Conservation (phyloP, 2,888 invertebrate species). For the Parascotia fuliginaria region DNA sequence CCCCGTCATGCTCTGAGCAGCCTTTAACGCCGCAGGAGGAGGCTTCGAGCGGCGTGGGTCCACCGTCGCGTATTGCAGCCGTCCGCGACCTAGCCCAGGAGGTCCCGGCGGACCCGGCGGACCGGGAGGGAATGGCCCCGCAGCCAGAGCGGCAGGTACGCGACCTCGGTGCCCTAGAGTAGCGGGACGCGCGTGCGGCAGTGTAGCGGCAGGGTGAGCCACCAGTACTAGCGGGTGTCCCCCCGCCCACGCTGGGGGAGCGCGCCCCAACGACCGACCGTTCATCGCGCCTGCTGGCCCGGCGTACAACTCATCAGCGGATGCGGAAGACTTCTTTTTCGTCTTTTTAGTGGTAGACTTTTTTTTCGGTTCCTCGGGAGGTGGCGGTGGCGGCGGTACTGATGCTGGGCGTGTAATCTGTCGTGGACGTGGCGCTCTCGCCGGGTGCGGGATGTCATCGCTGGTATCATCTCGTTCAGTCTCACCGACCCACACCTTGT, state of each 20-base stretch:
- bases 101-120: conserved; percentile 65
- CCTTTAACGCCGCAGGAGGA: conserved; percentile 87
- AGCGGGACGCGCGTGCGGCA: conserved; percentile 77
- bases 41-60: conserved; percentile 88
- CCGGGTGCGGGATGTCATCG: conserved; percentile 87
- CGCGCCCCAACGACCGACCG: conserved; percentile 75
- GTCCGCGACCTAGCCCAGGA: conserved; percentile 66
- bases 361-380: conserved; percentile 88
- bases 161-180: conserved; percentile 86
- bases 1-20: conserved; percentile 89
- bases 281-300: conserved; percentile 79
- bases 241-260: conserved; percentile 76
- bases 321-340: conserved; percentile 85
- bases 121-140: conserved; percentile 73
- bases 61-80: conserved; percentile 87
- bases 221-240: conserved; percentile 81
- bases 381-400: conserved; percentile 94
- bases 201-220: conserved; percentile 76
- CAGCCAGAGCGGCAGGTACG: conserved; percentile 85
- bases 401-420: conserved; percentile 92
- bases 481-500: conserved; percentile 96
- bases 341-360: conserved; percentile 83
- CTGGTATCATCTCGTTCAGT: conserved; percentile 91
- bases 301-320: conserved; percentile 86
- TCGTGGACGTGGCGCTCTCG: conserved; percentile 90